Evolutionary conservation across 2,797 vertebrate species (phyloP).

Genomic region (Spheniscus humboldti): DNA sequence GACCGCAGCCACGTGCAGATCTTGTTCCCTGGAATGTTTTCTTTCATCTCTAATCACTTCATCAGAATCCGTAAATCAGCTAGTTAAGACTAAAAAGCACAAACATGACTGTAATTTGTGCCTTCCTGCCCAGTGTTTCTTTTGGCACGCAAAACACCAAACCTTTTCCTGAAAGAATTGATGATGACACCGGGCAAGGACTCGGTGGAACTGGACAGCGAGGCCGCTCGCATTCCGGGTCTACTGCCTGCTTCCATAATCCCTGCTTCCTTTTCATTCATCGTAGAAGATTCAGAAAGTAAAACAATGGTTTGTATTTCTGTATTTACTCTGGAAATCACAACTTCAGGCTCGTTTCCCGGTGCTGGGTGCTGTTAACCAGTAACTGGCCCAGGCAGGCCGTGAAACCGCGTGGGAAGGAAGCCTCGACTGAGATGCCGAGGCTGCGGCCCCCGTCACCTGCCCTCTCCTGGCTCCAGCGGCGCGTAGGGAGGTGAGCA

Average conservation of each 20-base stretch:
- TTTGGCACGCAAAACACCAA: slow-evolving; percentile 48
- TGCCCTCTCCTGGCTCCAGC: not conserved
- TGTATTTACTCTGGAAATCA: not conserved
- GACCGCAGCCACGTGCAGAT: slow-evolving; percentile 26
- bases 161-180: slow-evolving; percentile 58
- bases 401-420: fast-evolving
- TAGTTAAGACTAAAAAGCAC: slow-evolving; percentile 45
- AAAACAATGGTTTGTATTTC: not conserved
- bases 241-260: not conserved
- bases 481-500: not conserved
- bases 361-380: not conserved
- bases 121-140: slow-evolving; percentile 71
- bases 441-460: not conserved
- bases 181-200: slow-evolving; percentile 19
- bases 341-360: not conserved
- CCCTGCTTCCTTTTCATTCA: not conserved
- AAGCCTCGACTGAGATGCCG: not conserved
- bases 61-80: slow-evolving; percentile 63
- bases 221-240: not conserved
- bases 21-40: slow-evolving; percentile 67
- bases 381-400: not conserved
- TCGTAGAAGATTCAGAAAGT: not conserved
- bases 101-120: slow-evolving; percentile 50
- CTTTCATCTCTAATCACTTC: slow-evolving; percentile 70
- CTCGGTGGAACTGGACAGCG: not conserved